These are phyloP conservation scores for Sebastes nivosus DNA, from an alignment of 2,797 vertebrate genomes.

Conservation along the genomic window DNA sequence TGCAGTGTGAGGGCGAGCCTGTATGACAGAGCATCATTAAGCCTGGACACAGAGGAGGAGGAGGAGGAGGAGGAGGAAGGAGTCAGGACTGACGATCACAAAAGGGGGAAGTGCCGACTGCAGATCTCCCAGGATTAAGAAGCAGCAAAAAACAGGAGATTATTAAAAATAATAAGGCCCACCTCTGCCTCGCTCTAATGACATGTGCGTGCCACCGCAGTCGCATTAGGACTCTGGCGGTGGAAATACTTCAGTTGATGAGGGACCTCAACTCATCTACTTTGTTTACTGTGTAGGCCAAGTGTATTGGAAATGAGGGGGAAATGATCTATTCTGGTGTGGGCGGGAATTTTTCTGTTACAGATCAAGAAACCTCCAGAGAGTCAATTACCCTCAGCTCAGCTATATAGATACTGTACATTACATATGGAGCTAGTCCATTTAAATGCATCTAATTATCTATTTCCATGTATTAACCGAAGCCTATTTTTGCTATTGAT, in stretches of 20 bases:
- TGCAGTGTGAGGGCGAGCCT: constrained; percentile 1
- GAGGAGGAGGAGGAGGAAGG: constrained; percentile 17
- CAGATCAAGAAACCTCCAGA: constrained; percentile 27
- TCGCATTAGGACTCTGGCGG: constrained; percentile 26
- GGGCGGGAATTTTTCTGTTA: constrained; percentile 23
- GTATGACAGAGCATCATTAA: constrained; percentile 58
- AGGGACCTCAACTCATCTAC: constrained; percentile 58
- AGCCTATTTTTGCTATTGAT: background rate
- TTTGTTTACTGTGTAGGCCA: constrained; percentile 53
- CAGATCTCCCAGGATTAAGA: constrained; percentile 66
- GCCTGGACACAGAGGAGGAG: constrained; percentile 8
- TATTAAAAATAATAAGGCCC: constrained; percentile 80
- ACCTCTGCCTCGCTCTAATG: constrained; percentile 68
- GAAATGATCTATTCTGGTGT: constrained; percentile 36
- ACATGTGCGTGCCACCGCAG: constrained; percentile 41
- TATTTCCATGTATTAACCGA: background rate
- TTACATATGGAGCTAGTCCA: background rate
- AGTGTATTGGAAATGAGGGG: constrained; percentile 40
- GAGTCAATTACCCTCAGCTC: constrained; percentile 40
- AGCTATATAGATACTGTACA: background rate
- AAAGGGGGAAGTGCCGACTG: constrained; percentile 56
- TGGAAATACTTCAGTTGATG: constrained; percentile 64
- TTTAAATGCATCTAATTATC: background rate
- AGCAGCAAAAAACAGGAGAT: constrained; percentile 69
- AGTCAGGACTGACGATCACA: constrained; percentile 40